Base-by-base conservation (phyloP, 1,140 invertebrate species). In the Nasonia vitripennis region DNA sequence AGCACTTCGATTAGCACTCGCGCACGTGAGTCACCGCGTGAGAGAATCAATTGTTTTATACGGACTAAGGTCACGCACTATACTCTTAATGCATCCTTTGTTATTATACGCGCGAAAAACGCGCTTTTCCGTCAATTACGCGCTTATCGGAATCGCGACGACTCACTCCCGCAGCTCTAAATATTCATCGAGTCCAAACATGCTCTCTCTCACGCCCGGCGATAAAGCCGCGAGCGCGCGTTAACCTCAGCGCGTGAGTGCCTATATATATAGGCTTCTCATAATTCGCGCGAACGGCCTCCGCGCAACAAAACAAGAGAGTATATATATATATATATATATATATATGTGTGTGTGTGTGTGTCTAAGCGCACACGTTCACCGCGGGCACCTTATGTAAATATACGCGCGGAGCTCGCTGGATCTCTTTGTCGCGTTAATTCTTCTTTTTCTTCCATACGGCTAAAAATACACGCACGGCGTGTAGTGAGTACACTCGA, bases 321-420 rank as follows among this genome's bases (percentile, higher is more conserved):
- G 31, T 12, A 41, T 17, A 34, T 1, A 27, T 27, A 27, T 27
- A 27, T 27, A 1, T 27, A n/a, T n/a, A n/a, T n/a, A n/a, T n/a
- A n/a, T 27, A 27, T 17, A 10, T 5, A 31, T 45, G 12, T 73
- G 0, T 2, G 73, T 0, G 41, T 4, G 41, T 4, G 0, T 45
- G 41, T 45, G 41, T 45, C 41, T 2, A 9, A 45, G 41, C 7
- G 9, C 34, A 17, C n/a, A 78, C 77, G n/a, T 78, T 37, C 77
- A 62, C 51, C 34, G 34, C 34, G 5, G 34, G 51, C 77, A 34
- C 51, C 51, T 78, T 78, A 78, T 78, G 77, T 62, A 78, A 78
- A 78, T 67, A 78, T 14, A n/a, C 34, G 75, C 45, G 75, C 27
- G 27, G 27, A 17, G 55, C 20, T 62, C 17, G 55, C 14, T 17